phyloP scores from a whole-genome alignment of 2,888 invertebrate species.

The Thymelicus lineola region DNA sequence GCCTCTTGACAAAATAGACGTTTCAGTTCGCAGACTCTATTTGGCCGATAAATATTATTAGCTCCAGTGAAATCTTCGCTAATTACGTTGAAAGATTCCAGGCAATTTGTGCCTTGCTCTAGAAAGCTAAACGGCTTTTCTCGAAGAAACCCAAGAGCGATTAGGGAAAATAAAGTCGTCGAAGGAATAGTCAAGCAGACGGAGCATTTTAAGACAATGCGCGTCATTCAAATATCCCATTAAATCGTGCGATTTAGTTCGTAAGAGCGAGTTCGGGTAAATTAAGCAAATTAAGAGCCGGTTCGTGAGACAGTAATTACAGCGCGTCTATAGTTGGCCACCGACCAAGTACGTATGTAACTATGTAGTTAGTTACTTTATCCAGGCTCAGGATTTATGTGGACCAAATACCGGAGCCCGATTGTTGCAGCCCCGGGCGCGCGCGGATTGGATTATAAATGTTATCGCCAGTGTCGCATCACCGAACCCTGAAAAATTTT shows the following conservation, averaged over 20 bases:
- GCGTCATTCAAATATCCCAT: slow-evolving; percentile 79
- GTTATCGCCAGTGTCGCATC: slow-evolving; percentile 60
- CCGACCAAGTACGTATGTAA: slow-evolving; percentile 60
- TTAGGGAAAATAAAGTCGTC: slow-evolving; percentile 40
- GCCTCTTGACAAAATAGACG: slow-evolving; percentile 14
- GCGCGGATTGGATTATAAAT: slow-evolving; percentile 65
- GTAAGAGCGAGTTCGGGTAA: slow-evolving; percentile 69
- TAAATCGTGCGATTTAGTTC: slow-evolving; percentile 77
- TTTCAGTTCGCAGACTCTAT: slow-evolving; percentile 13
- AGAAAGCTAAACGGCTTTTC: slow-evolving; percentile 33
- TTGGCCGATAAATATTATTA: slow-evolving; percentile 29
- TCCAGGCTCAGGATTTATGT: slow-evolving; percentile 57
- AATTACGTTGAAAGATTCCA: slow-evolving; percentile 35
- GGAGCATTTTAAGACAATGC: slow-evolving; percentile 76
- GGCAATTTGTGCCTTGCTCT: slow-evolving; percentile 35
- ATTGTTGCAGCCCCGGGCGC: slow-evolving; percentile 60
- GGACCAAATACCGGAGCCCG: slow-evolving; percentile 62
- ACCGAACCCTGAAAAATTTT: slow-evolving; percentile 40
- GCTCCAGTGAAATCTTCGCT: slow-evolving; percentile 17
- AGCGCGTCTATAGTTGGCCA: slow-evolving; percentile 74
- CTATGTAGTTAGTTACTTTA: slow-evolving; percentile 50
- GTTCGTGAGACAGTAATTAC: slow-evolving; percentile 80
- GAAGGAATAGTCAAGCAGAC: slow-evolving; percentile 55
- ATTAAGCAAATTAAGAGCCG: slow-evolving; percentile 83
- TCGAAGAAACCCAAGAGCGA: slow-evolving; percentile 37